These are phyloP conservation scores for Apis mellifera DNA, from an alignment of 1,140 invertebrate genomes.

Conservation along the genomic window DNA sequence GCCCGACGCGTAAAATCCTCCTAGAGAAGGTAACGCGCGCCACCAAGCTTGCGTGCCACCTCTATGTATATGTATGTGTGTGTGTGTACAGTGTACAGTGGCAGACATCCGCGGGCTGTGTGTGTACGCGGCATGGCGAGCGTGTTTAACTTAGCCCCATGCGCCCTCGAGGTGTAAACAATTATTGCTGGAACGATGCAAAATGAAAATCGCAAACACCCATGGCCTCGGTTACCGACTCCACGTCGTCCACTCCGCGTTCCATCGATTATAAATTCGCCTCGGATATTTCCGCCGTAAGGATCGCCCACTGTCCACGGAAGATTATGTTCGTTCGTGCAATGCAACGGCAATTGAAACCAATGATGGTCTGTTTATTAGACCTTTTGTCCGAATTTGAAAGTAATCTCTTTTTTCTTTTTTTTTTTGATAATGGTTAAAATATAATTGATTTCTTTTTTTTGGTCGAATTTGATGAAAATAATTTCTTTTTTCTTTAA, in stretches of 20 bases:
- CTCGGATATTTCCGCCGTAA: not conserved
- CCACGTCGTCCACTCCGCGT: not conserved
- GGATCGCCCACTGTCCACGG: not conserved
- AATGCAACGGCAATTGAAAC: not conserved
- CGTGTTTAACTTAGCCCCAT: constrained; percentile 32
- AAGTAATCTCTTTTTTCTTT: too few relatives aligned
- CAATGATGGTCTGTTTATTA: too few relatives aligned
- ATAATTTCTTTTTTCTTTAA: too few relatives aligned
- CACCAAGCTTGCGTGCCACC: not conserved
- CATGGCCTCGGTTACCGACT: not conserved
- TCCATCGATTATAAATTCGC: constrained; percentile 37
- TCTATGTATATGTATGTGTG: not conserved
- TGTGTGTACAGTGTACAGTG: not conserved
- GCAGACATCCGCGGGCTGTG: constrained; percentile 21
- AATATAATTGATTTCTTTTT: too few relatives aligned
- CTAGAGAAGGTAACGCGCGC: not conserved
- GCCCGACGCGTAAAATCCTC: constrained; percentile 25
- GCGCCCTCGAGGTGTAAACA: constrained; percentile 44
- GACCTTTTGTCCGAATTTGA: too few relatives aligned
- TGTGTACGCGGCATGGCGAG: not conserved
- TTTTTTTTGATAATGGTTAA: too few relatives aligned
- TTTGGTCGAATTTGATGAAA: too few relatives aligned
- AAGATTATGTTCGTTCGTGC: not conserved
- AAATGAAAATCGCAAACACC: constrained; percentile 48
- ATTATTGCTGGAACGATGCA: constrained; percentile 47